Conservation (phyloP, 2,888 invertebrate species). For the Mythimna albipuncta region DNA sequence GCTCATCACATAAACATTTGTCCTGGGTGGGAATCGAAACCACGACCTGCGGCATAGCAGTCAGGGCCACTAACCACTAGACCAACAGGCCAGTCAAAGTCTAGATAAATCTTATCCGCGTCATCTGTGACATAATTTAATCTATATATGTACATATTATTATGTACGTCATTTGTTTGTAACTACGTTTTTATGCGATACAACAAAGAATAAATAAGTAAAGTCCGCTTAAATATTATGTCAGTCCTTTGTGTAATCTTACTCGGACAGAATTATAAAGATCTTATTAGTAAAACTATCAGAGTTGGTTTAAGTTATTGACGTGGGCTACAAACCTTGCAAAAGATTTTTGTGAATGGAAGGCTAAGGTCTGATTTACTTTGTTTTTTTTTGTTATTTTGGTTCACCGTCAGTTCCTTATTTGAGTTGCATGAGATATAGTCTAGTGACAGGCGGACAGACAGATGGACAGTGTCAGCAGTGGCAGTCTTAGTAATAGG, state of each 20-base stretch:
- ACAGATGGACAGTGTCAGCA: too few species aligned
- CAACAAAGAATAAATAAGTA: slow-evolving; percentile 23
- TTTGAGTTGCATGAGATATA: neutral
- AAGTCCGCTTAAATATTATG: slow-evolving; percentile 19
- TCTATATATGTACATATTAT: too few species aligned
- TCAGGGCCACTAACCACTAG: too few species aligned
- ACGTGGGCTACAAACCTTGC: slow-evolving; percentile 8
- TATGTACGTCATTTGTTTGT: neutral
- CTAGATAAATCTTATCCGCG: neutral
- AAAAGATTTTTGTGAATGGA: slow-evolving; percentile 3
- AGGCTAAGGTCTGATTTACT: slow-evolving; percentile 1
- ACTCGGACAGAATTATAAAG: slow-evolving; percentile 35
- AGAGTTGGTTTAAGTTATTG: slow-evolving; percentile 5
- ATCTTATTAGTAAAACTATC: slow-evolving; percentile 44
- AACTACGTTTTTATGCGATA: too few species aligned
- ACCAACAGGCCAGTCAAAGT: too few species aligned
- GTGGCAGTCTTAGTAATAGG: too few species aligned
- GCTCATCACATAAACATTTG: too few species aligned
- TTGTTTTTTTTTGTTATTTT: neutral
- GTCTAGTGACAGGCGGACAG: too few species aligned
- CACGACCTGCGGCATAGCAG: too few species aligned
- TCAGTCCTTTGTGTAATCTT: slow-evolving; percentile 21
- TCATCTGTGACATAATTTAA: neutral
- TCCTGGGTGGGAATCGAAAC: too few species aligned
- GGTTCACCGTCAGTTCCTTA: slow-evolving; percentile 1